Evolutionary conservation across 2,113 vertebrate species (phyloP).

Genomic region (Calidris pygmaea): DNA sequence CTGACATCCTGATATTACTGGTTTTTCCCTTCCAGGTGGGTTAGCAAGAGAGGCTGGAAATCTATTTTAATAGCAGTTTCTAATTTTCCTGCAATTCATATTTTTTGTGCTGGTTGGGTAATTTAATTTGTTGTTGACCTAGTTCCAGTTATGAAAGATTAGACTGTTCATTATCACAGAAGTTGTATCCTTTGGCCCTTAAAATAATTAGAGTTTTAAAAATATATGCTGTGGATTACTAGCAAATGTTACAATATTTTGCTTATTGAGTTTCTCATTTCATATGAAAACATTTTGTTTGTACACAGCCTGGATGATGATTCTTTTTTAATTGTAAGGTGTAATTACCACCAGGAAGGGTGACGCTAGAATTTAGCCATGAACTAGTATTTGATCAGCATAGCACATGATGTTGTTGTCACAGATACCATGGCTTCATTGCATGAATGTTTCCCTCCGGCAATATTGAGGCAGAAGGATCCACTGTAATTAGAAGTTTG

Average conservation of each 20-base stretch:
- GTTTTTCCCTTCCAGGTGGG: not conserved
- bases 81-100: not conserved
- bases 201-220: not conserved
- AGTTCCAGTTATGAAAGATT: not conserved
- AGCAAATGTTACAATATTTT: not conserved
- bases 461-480: not conserved
- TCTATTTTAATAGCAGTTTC: not conserved
- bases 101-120: not conserved
- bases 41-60: not conserved
- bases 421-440: not conserved
- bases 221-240: not conserved
- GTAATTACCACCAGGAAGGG: not conserved
- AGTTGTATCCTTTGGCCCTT: not conserved
- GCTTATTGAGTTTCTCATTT: not conserved
- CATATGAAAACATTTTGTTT: not conserved
- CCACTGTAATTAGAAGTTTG: not conserved
- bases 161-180: not conserved
- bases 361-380: not conserved
- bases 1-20: not conserved
- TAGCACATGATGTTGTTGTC: not conserved
- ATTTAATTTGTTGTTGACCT: conserved; percentile 32
- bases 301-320: not conserved
- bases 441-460: not conserved
- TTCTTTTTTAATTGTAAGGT: not conserved
- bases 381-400: not conserved